Evolutionary conservation across 2,113 vertebrate species (phyloP), one percentile per base, ranked within the genome.

Genomic region (Grammomys dolichurus): DNA sequence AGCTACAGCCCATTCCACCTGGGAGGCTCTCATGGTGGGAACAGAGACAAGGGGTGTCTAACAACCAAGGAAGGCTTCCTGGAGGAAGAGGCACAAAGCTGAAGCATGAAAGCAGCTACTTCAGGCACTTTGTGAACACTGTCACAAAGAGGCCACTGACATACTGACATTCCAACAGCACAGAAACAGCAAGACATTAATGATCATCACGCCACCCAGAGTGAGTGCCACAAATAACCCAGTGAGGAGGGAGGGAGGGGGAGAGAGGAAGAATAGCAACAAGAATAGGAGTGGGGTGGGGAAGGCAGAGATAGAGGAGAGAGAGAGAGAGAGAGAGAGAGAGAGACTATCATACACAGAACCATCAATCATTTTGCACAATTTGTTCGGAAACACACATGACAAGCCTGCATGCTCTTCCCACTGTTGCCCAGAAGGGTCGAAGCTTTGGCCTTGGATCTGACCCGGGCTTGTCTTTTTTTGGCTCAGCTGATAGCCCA

Each of bases 401-500:
- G 17, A 76, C 63, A 54, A 51, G 48, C 56, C 26, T 31, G 58
- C n/a, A 43, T 0, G 0, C 24, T 82, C 63, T 51, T 43, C 40
- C 26, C 65, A 40, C 2, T 13, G 43, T 76, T 75, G 31, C 9
- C 65, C 31, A 93, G 67, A 26, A 93, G 84, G 0, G 56, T 58
- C 2, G 46, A 24, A 36, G 91, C 76, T 86, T 75, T 87, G 70
- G 87, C 69, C 82, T 93, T 14, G 65, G 22, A 77, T 51, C 48
- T 46, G 51, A 31, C 33, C 69, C 81, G 33, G 31, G 46, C 70
- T 56, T 84, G n/a, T 94, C 48, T 84, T 90, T 76, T 84, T 84
- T 86, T 65, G 82, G 85, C 90, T 94, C 90, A 95, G 88, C 95
- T 81, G 86, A 88, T 54, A 72, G 65, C 76, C 92, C 33, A 14